phyloP scores from a whole-genome alignment of 1,140 invertebrate species.

The Metopolophium dirhodum region DNA sequence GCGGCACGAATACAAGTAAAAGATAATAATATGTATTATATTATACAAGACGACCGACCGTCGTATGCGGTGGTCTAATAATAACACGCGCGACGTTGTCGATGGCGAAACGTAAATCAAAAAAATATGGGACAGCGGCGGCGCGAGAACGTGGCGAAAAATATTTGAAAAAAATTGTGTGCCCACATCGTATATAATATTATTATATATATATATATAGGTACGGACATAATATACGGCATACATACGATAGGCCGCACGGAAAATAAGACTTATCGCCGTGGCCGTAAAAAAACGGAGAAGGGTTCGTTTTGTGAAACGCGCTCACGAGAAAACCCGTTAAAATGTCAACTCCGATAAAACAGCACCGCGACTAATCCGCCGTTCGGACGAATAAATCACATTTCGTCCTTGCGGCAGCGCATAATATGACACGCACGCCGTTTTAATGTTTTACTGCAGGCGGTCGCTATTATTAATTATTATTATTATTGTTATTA shows the following conservation, averaged over 20 bases:
- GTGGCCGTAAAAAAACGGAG: neutral
- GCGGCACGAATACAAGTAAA: no score
- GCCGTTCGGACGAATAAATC: slow-evolving; percentile 41
- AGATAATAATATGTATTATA: no score
- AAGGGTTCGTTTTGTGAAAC: neutral
- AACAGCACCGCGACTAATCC: slow-evolving; percentile 51
- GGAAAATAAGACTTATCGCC: neutral
- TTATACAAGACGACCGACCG: neutral
- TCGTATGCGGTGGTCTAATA: neutral
- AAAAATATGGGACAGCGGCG: neutral
- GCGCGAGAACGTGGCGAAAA: neutral
- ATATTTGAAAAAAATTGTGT: neutral
- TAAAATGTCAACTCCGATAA: slow-evolving; percentile 42
- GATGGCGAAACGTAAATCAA: neutral
- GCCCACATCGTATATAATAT: neutral
- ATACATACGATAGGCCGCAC: neutral
- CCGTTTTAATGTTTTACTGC: slow-evolving; percentile 20
- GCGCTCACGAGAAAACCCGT: slow-evolving; percentile 16
- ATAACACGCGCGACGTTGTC: neutral
- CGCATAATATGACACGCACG: neutral
- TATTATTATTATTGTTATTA: neutral
- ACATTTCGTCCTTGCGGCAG: neutral
- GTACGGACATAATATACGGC: neutral
- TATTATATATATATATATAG: neutral
- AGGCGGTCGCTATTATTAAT: neutral